Evolutionary conservation across 2,797 vertebrate species (phyloP).

Genomic region (Pogoniulus pusillus): DNA sequence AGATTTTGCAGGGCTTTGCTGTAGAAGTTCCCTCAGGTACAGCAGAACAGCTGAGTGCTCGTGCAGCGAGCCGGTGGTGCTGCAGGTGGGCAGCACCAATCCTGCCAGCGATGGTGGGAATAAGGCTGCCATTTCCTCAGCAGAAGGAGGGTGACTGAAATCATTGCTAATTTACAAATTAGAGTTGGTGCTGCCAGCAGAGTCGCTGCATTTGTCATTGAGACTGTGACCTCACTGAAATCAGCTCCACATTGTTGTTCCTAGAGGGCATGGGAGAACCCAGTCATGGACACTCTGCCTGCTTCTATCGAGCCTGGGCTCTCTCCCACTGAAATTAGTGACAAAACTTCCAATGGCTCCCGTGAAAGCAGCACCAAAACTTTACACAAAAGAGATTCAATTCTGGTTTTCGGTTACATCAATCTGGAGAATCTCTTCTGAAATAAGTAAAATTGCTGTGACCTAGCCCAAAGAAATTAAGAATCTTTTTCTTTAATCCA

Average conservation of each 20-base stretch:
- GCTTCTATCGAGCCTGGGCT: neutral
- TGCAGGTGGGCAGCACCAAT: neutral
- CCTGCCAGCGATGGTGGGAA: neutral
- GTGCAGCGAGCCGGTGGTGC: neutral
- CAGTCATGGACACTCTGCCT: rapidly evolving
- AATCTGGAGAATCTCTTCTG: neutral
- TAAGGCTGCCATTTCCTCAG: neutral
- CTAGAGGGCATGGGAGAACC: neutral
- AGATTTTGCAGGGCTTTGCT: neutral
- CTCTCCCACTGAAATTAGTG: neutral
- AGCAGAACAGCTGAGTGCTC: neutral
- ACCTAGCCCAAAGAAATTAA: neutral
- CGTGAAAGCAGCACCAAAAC: neutral
- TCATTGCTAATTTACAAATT: neutral
- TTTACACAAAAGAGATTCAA: neutral
- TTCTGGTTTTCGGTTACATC: neutral
- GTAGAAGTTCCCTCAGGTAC: neutral
- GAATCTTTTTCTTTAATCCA: slow-evolving; percentile 1
- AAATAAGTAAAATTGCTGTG: neutral
- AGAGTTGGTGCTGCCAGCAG: neutral
- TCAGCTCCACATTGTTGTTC: neutral
- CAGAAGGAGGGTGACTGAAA: neutral
- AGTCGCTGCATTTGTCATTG: neutral
- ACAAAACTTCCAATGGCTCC: neutral
- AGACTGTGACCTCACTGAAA: neutral